Evolutionary conservation across 1,140 invertebrate genomes (phyloP).

Genomic region (Holotrichia oblita): DNA sequence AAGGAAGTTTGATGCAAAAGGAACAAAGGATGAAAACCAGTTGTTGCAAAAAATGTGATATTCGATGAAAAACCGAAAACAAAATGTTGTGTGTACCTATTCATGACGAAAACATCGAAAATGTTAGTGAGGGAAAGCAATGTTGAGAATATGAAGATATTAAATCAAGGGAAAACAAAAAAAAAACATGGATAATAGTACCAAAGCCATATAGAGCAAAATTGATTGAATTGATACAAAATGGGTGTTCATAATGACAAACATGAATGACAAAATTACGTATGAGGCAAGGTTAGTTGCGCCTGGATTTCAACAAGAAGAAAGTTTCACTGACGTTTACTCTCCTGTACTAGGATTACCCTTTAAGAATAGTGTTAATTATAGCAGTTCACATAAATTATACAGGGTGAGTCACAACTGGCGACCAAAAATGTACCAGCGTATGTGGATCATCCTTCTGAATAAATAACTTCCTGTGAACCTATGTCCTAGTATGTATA

Average conservation of each 20-base stretch:
- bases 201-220: no score
- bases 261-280: neutral
- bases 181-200: neutral
- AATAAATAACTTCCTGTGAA: no score
- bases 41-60: no score
- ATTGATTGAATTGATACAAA: conserved; percentile 4
- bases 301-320: no score
- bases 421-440: no score
- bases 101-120: no score
- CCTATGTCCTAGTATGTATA: no score
- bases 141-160: neutral
- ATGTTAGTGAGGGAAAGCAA: no score
- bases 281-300: conserved; percentile 60
- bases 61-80: no score
- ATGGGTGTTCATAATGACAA: conserved; percentile 39
- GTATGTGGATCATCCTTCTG: no score
- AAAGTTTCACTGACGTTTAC: conserved; percentile 56
- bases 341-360: conserved; percentile 53
- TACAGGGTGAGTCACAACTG: no score
- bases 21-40: neutral
- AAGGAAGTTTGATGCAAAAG: neutral
- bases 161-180: neutral
- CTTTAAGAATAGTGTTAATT: conserved; percentile 54
- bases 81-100: no score
- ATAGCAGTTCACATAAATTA: conserved; percentile 48